A percentile compares a stretch with the other conserved stretches of the same genome.
Evolutionary conservation across 1,140 invertebrate species (phyloP).

Genomic region (Alviniconcha marisindica): DNA sequence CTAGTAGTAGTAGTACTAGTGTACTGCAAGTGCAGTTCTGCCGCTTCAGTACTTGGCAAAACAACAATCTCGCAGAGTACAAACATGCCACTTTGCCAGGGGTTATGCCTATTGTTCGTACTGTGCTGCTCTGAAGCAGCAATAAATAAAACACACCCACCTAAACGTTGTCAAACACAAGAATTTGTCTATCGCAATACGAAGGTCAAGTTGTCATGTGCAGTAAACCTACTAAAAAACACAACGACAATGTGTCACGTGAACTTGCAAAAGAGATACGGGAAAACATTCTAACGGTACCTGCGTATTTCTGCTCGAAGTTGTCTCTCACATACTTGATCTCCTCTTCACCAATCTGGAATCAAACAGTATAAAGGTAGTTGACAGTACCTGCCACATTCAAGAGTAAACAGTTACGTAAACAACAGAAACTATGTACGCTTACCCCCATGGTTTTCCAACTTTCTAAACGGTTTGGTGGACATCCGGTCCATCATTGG

Average conservation of each 20-base stretch:
- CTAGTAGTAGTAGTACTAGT: too few relatives aligned
- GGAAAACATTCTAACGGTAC: conserved; percentile 33
- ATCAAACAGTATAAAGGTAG: neutral
- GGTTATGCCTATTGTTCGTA: too few relatives aligned
- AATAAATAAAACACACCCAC: too few relatives aligned
- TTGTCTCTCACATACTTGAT: conserved; percentile 54
- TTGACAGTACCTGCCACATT: neutral
- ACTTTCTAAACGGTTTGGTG: conserved; percentile 25
- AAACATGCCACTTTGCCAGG: too few relatives aligned
- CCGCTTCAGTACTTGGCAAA: too few relatives aligned
- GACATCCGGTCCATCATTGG: conserved; percentile 23
- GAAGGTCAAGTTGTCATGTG: too few relatives aligned
- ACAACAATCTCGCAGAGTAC: too few relatives aligned
- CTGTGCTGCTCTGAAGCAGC: too few relatives aligned
- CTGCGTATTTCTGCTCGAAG: conserved; percentile 59
- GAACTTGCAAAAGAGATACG: conserved; percentile 19
- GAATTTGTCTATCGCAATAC: too few relatives aligned
- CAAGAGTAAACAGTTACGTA: neutral
- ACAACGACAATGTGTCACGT: conserved; percentile 13
- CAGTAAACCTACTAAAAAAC: neutral
- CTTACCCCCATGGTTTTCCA: conserved; percentile 24
- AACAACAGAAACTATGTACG: neutral
- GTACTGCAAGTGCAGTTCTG: too few relatives aligned
- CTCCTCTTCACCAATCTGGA: conserved; percentile 50
- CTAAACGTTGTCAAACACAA: too few relatives aligned